phyloP scores from a whole-genome alignment of 2,113 vertebrate genomes.

The Perca flavescens region DNA sequence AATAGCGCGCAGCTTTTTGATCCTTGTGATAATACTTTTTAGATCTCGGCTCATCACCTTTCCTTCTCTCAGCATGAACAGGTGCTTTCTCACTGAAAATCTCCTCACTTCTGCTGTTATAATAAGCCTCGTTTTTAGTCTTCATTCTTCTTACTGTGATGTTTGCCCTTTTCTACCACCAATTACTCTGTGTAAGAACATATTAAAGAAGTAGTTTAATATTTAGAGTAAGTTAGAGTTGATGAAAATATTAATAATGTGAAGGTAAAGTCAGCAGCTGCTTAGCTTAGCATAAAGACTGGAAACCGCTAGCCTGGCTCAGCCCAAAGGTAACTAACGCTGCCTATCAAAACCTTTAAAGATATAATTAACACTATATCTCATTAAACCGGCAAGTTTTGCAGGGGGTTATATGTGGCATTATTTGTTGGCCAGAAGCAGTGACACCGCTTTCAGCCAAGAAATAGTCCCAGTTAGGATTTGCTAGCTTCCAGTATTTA shows the following conservation, averaged over 20 bases:
- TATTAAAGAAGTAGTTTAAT: not conserved
- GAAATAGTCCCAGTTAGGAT: not conserved
- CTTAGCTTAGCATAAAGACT: no score
- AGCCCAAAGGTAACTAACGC: no score
- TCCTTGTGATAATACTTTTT: constrained; percentile 25
- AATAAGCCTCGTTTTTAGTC: not conserved
- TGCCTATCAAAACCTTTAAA: no score
- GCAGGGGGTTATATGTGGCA: not conserved
- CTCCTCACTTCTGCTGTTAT: not conserved
- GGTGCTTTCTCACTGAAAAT: not conserved
- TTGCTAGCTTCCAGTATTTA: not conserved
- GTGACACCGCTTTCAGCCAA: no score
- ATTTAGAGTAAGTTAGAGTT: not conserved
- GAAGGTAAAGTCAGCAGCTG: no score
- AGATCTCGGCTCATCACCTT: constrained; percentile 12
- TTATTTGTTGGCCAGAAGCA: no score
- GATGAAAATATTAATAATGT: not conserved
- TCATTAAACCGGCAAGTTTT: no score
- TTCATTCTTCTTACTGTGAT: not conserved
- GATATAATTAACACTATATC: no score
- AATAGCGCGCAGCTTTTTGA: constrained; percentile 16
- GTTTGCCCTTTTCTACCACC: not conserved
- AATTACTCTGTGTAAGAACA: not conserved
- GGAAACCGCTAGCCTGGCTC: no score
- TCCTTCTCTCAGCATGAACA: not conserved